These are phyloP conservation scores for Turdus rufiventris DNA, from an alignment of 2,113 vertebrate genomes.

Conservation along the genomic window DNA sequence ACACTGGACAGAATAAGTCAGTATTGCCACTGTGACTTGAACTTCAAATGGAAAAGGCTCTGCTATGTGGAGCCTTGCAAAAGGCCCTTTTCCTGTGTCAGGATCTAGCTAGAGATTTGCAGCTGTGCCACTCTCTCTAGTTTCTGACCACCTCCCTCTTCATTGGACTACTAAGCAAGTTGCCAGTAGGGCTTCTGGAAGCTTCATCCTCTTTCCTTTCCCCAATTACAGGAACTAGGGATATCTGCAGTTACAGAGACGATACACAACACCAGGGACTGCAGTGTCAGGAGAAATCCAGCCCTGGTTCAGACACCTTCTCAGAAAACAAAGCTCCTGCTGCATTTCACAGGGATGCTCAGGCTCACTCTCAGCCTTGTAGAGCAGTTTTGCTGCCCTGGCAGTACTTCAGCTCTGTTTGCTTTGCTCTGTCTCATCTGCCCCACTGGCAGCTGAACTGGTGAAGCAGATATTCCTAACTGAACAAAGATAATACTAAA, in stretches of 20 bases:
- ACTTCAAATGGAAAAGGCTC: constrained; percentile 1
- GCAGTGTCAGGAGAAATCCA: background rate
- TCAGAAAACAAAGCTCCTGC: background rate
- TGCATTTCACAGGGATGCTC: background rate
- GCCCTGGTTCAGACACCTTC: background rate
- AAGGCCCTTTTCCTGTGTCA: background rate
- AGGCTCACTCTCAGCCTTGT: background rate
- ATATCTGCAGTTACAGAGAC: background rate
- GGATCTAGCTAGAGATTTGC: background rate
- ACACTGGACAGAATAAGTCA: constrained; percentile 35
- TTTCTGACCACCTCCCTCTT: background rate
- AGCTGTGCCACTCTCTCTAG: background rate
- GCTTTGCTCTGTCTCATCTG: background rate
- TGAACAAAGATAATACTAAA: background rate
- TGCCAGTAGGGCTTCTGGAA: background rate
- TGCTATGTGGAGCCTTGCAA: background rate
- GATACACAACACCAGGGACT: background rate
- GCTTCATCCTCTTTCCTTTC: background rate
- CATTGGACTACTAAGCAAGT: background rate
- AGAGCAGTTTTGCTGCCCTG: background rate
- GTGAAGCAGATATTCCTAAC: background rate
- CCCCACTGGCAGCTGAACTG: background rate
- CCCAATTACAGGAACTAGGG: background rate
- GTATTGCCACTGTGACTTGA: background rate
- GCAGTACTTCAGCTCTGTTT: background rate